Conservation (phyloP, 1,140 invertebrate genomes). For the Heliconius melpomene region DNA sequence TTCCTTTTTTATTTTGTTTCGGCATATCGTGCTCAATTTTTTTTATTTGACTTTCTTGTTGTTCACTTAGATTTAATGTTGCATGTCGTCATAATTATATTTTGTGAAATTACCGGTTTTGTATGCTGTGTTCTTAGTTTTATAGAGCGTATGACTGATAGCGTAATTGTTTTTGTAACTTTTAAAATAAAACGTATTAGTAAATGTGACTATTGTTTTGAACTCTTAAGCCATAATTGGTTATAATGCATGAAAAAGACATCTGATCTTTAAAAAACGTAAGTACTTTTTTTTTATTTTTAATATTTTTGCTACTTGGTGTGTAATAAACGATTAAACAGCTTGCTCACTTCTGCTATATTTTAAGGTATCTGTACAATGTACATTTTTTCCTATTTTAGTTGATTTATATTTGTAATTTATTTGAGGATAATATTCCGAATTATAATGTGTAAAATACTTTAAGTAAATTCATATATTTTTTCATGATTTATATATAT, state of each 20-base stretch:
- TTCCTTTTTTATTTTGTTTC: slow-evolving; percentile 10
- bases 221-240: slow-evolving; percentile 22
- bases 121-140: slow-evolving; percentile 61
- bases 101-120: slow-evolving; percentile 37
- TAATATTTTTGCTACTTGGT: slow-evolving; percentile 22
- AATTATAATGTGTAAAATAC: too few relatives aligned
- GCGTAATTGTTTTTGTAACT: slow-evolving; percentile 59
- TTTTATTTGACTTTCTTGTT: slow-evolving; percentile 5
- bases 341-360: slow-evolving; percentile 32
- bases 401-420: too few relatives aligned
- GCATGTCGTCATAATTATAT: slow-evolving; percentile 28
- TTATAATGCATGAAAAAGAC: slow-evolving; percentile 49
- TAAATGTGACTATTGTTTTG: slow-evolving; percentile 29
- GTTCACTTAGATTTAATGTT: slow-evolving; percentile 24
- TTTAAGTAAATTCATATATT: too few relatives aligned
- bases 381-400: not conserved
- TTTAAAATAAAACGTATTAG: slow-evolving; percentile 58
- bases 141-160: slow-evolving; percentile 75
- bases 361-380: slow-evolving; percentile 1
- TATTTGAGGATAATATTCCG: too few relatives aligned
- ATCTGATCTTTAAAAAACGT: slow-evolving; percentile 38
- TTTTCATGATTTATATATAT: too few relatives aligned
- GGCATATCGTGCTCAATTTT: slow-evolving; percentile 1
- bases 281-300: slow-evolving; percentile 54
- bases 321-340: slow-evolving; percentile 20